Evolutionary conservation across 2,888 invertebrate genomes (phyloP).

Genomic region (Xiphydria camelus): DNA sequence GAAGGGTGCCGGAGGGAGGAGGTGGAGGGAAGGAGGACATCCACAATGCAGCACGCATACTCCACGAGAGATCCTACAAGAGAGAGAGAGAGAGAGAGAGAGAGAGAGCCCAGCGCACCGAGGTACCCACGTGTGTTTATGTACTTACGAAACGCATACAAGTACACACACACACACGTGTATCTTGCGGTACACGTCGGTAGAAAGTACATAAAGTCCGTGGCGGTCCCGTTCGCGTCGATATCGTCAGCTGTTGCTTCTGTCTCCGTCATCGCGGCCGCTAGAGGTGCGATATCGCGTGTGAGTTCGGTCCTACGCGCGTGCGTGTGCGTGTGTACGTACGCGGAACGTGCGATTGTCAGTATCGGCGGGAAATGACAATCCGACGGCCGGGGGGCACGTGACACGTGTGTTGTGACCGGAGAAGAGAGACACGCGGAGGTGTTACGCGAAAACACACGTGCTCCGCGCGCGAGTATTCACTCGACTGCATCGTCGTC

Average conservation of each 20-base stretch:
- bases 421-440: background rate
- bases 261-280: slow-evolving; percentile 12
- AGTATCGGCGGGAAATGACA: background rate
- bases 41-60: slow-evolving; percentile 11
- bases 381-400: no score
- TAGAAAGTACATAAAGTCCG: slow-evolving; percentile 32
- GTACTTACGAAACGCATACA: slow-evolving; percentile 26
- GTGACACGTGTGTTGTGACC: background rate
- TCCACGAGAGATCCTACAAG: background rate
- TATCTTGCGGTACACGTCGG: slow-evolving; percentile 13
- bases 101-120: background rate
- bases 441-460: slow-evolving; percentile 4
- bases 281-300: background rate
- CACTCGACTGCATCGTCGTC: slow-evolving; percentile 13
- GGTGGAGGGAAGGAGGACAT: slow-evolving; percentile 5
- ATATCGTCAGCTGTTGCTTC: slow-evolving; percentile 46
- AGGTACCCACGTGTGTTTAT: slow-evolving; percentile 30
- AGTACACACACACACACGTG: slow-evolving; percentile 27
- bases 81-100: slow-evolving; percentile 8
- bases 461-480: slow-evolving; percentile 16
- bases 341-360: slow-evolving; percentile 2
- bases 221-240: slow-evolving; percentile 26
- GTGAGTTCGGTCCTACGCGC: background rate
- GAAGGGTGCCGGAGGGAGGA: slow-evolving; percentile 16
- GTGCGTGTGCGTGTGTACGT: background rate